Evolutionary conservation across 2,888 invertebrate genomes (phyloP), one percentile per base, ranked within the genome.

Genomic region (Alitta virens): DNA sequence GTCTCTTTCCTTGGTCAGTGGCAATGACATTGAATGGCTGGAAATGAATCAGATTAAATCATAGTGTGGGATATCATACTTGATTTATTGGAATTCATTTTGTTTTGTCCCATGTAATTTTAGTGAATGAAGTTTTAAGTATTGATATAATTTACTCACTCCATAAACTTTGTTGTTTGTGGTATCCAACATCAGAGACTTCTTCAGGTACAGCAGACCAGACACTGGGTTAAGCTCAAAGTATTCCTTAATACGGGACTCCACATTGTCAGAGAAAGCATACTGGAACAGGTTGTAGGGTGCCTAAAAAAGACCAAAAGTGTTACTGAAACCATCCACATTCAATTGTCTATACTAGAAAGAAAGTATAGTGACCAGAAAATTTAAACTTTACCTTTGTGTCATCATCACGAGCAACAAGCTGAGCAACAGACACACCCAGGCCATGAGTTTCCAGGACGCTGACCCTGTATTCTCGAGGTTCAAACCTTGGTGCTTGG

Each of bases 391-490:
- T 7, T 33, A 68, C 68, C 62, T 58, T 68, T 16, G 38, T 49
- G 55, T 69, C 69, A 7, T 33, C 27, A 51, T 69, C 69, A 16
- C 40, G 50, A n/a, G 69, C 69, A 7, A 33, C 23, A 12, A 68
- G 63, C 23, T 58, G 42, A 24, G 56, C 40, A 12, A 78, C 70
- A 18, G 68, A 62, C 21, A 68, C 66, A 25, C 75, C 76, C 2
- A 76, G 68, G 12, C 62, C 60, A 42, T 72, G 73, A 2, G 75
- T 75, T 59, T 75, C 77, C 55, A 67, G 68, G 3, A 77, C 72
- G 2, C 68, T 70, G 9, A 63, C 64, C 14, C 67, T 66, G 63
- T 75, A 75, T 3, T 55, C 38, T 1, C 62, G n/a, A 9, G 60
- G 61, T 12, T 55, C 55, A 27, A 65, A 68, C 16, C 40, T 25